Base-by-base conservation (phyloP, 2,797 vertebrate genomes). In the Enteromius paludinosus region DNA sequence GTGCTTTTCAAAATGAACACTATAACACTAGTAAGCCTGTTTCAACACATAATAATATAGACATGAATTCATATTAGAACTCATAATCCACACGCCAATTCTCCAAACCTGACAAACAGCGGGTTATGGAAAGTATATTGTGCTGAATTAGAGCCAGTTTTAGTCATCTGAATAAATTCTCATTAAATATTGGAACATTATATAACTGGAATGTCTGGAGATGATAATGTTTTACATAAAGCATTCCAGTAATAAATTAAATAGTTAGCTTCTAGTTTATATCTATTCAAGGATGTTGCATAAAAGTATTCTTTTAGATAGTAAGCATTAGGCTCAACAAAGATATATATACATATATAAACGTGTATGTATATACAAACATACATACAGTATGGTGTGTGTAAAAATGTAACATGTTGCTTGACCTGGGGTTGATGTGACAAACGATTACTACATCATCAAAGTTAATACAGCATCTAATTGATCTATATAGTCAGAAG, bases 291-390 rank as follows among this genome's bases (percentile, higher is more conserved):
- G 56, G 69, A 79, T 70, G 52, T 65, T 52, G 54, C 84, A 83
- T 79, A 82, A 81, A 88, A 79, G 38, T 78, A 81, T 49, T 73
- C 59, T 79, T 79, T 83, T 72, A 85, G 52, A 23, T 75, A 81
- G 9, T 14, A 82, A 45, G 62, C 35, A 56, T 75, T 75, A 75
- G 35, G 47, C 35, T 75, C 61, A 56, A 75, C 20, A 68, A 49
- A 82, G 49, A 82, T 75, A 82, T 52, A 74, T 52, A 81, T n/a
- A 80, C 12, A 30, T 17, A 49, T 78, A 78, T 74, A 81, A 73
- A 73, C n/a, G 23, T 74, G 59, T 38, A 38, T 81, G 30, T 72
- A 81, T 65, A 68, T 66, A 82, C 45, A 82, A 75, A 56, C 71
- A 66, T 75, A 82, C 79, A 74, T 25, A 81, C 69, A 59, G n/a